phyloP scores from a whole-genome alignment of 2,888 invertebrate genomes.

The Operophtera brumata region DNA sequence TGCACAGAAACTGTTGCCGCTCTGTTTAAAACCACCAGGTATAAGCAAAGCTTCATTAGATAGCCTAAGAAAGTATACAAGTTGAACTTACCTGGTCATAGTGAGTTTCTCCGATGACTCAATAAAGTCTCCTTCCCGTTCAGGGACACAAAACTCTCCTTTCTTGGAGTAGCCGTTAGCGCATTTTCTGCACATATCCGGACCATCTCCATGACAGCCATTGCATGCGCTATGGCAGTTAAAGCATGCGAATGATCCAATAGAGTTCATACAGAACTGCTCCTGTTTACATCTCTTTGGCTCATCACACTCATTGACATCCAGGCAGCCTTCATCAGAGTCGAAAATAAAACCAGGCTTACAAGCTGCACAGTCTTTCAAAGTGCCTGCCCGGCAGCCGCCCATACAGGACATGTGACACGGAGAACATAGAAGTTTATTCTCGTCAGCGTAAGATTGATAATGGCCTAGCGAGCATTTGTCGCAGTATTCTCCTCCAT shows the following conservation, averaged over 20 bases:
- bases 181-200: conserved; percentile 93
- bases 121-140: conserved; percentile 57
- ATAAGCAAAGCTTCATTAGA: background rate
- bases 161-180: conserved; percentile 85
- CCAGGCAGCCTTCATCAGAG: conserved; percentile 88
- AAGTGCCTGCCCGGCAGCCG: conserved; percentile 87
- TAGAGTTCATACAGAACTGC: conserved; percentile 94
- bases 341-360: conserved; percentile 87
- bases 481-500: conserved; percentile 88
- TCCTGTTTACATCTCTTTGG: conserved; percentile 79
- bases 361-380: conserved; percentile 82
- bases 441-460: conserved; percentile 86
- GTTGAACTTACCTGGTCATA: conserved; percentile 53
- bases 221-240: conserved; percentile 92
- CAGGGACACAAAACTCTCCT: conserved; percentile 89
- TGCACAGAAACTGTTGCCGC: too few species aligned
- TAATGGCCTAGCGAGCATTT: conserved; percentile 88
- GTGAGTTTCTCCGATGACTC: conserved; percentile 61
- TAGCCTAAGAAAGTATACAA: conserved; percentile 15
- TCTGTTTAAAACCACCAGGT: too few species aligned
- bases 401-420: conserved; percentile 91
- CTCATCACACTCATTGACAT: conserved; percentile 90
- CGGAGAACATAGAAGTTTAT: conserved; percentile 86
- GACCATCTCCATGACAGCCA: conserved; percentile 93
- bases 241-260: conserved; percentile 90